Conservation (phyloP, 2,113 vertebrate genomes). For the Pan paniscus region DNA sequence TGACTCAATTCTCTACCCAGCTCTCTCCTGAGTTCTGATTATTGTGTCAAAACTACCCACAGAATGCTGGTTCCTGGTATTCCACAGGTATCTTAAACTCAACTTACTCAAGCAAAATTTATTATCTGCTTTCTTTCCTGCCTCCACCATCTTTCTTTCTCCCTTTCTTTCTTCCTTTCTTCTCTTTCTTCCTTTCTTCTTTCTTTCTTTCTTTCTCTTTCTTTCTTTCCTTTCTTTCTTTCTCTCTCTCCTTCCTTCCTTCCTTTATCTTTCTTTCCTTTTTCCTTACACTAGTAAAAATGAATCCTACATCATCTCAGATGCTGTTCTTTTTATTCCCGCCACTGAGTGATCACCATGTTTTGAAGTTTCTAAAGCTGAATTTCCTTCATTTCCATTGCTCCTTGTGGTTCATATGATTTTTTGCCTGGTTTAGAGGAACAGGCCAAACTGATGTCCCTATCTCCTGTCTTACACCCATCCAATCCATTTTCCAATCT, state of each 20-base stretch:
- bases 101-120: neutral
- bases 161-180: no score
- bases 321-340: neutral
- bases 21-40: neutral
- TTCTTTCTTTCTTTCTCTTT: no score
- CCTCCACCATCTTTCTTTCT: no score
- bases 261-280: accelerated
- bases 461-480: neutral
- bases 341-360: neutral
- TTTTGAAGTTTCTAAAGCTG: neutral
- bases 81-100: neutral
- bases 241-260: no score
- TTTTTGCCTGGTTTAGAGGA: neutral
- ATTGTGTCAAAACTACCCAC: neutral
- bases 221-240: accelerated
- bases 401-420: neutral
- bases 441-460: neutral
- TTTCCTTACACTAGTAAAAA: neutral
- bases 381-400: neutral
- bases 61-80: neutral
- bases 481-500: neutral
- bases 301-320: neutral
- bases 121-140: neutral
- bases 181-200: no score
- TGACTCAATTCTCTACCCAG: neutral